phyloP scores from a whole-genome alignment of 2,113 vertebrate species.

The Neodontobutis hainanensis region DNA sequence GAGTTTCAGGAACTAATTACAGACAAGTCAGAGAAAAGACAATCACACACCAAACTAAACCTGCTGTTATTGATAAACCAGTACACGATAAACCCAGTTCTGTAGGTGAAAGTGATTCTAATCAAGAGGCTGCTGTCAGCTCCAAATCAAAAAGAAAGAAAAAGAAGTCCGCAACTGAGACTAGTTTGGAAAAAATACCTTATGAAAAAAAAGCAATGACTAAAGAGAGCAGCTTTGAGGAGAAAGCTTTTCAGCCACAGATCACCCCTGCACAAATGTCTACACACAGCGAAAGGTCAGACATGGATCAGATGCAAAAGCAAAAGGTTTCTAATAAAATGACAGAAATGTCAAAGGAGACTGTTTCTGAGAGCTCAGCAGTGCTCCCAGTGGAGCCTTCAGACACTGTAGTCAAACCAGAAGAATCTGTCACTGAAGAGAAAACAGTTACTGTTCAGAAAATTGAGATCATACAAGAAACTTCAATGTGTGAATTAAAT shows the following conservation, averaged over 20 bases:
- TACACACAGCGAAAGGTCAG: too few species aligned
- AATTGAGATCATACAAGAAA: neutral
- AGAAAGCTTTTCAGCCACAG: neutral
- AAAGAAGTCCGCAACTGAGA: slow-evolving; percentile 66
- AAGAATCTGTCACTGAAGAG: neutral
- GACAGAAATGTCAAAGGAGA: slow-evolving; percentile 6
- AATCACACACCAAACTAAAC: neutral
- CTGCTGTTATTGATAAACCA: too few species aligned
- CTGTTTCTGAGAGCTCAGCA: slow-evolving; percentile 2
- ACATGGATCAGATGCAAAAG: too few species aligned
- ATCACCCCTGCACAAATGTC: neutral
- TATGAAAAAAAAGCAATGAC: slow-evolving; percentile 11
- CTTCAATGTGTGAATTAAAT: neutral
- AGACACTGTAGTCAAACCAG: neutral
- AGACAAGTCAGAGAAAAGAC: neutral
- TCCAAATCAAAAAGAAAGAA: slow-evolving; percentile 73
- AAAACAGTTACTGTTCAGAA: neutral
- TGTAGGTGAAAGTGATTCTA: too few species aligned
- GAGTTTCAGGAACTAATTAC: too few species aligned
- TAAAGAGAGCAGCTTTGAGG: slow-evolving; percentile 1
- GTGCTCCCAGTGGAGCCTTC: slow-evolving; percentile 32
- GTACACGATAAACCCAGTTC: too few species aligned
- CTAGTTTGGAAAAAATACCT: slow-evolving; percentile 13
- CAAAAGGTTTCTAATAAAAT: neutral
- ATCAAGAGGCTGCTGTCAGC: slow-evolving; percentile 33